Evolutionary conservation across 2,113 vertebrate genomes (phyloP).

Genomic region (Theristicus caerulescens): DNA sequence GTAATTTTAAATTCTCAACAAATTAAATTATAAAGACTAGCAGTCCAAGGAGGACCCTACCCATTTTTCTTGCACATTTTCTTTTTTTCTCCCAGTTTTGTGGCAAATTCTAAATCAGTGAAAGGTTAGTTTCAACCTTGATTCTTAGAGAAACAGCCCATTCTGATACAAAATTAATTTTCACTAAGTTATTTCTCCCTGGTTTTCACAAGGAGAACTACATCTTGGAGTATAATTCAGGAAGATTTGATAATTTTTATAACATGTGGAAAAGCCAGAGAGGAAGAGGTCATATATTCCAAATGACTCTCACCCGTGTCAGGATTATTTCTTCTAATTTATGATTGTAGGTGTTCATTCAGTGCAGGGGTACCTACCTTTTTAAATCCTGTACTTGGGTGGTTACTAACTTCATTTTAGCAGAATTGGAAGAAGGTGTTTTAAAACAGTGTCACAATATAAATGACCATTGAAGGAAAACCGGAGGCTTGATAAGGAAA

Average conservation of each 20-base stretch:
- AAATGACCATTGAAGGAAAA: conserved; percentile 24
- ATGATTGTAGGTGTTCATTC: background rate
- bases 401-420: background rate
- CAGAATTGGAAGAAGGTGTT: background rate
- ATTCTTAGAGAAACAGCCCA: conserved; percentile 42
- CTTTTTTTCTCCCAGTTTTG: conserved; percentile 42
- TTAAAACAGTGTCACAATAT: conserved; percentile 3
- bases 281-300: background rate
- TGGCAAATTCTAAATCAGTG: conserved; percentile 71
- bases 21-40: conserved; percentile 84
- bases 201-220: background rate
- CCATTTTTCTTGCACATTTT: conserved; percentile 67
- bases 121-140: conserved; percentile 41
- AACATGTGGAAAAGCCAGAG: background rate
- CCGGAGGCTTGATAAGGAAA: background rate
- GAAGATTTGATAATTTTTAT: background rate
- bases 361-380: background rate
- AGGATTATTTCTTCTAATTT: conserved; percentile 16
- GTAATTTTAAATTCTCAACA: conserved; percentile 88
- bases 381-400: background rate
- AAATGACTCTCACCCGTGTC: background rate
- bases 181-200: background rate
- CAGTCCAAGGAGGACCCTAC: conserved; percentile 76
- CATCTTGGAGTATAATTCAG: background rate
- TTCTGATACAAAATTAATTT: conserved; percentile 28